Percentiles rank a stretch among this genome's conserved stretches.
phyloP scores from a whole-genome alignment of 2,113 vertebrate species.

The Ageneiosus marmoratus region DNA sequence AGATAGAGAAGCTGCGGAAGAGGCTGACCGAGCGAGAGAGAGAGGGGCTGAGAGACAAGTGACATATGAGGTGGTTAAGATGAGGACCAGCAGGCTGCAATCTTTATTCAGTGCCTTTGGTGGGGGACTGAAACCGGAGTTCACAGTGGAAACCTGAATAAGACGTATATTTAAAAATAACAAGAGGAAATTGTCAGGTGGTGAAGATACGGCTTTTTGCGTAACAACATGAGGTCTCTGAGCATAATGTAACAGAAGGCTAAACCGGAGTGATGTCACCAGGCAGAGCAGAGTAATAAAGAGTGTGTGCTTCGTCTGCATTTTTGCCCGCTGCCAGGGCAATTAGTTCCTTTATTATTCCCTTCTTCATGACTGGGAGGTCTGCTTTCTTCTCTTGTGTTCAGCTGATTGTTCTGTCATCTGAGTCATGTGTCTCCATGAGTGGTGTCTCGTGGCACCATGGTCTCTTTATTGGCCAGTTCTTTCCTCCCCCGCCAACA shows the following conservation, averaged over 20 bases:
- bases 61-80: background rate
- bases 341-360: slow-evolving; percentile 58
- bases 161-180: slow-evolving; percentile 2
- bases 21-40: background rate
- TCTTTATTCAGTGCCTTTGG: slow-evolving; percentile 26
- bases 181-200: slow-evolving; percentile 21
- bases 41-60: background rate
- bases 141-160: background rate
- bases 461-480: background rate
- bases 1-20: background rate
- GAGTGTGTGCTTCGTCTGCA: background rate
- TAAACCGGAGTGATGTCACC: background rate
- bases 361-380: slow-evolving; percentile 36
- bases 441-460: background rate
- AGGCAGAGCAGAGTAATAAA: background rate
- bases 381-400: slow-evolving; percentile 45
- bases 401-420: slow-evolving; percentile 28
- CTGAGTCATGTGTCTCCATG: background rate
- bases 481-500: background rate
- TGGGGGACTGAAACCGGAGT: slow-evolving; percentile 30
- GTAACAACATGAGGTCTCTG: slow-evolving; percentile 3
- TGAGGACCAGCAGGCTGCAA: background rate
- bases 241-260: background rate
- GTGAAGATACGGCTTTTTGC: background rate
- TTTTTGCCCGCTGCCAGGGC: slow-evolving; percentile 27